Conservation (phyloP, 2,113 vertebrate genomes). For the Sus scrofa region T2T-Sscrofa CM000828.6:60488001-60488500, state of each 20-base stretch:
- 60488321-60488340: too few relatives aligned
- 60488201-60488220: not conserved
- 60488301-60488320: not conserved
- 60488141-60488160: not conserved
- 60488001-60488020: not conserved
- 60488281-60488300: conserved; percentile 16
- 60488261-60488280: not conserved
- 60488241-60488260: not conserved
- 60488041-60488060: not conserved
- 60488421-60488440: too few relatives aligned
- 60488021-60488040: not conserved
- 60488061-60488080: not conserved
- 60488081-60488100: not conserved
- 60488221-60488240: not conserved
- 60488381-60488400: too few relatives aligned
- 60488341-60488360: too few relatives aligned
- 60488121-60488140: not conserved
- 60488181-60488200: not conserved
- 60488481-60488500: too few relatives aligned
- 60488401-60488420: too few relatives aligned
- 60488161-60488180: not conserved
- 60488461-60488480: too few relatives aligned
- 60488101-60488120: not conserved
- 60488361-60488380: too few relatives aligned
- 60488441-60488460: too few relatives aligned